Base-by-base conservation (phyloP, 2,888 invertebrate genomes). In the Sipha maydis region DNA sequence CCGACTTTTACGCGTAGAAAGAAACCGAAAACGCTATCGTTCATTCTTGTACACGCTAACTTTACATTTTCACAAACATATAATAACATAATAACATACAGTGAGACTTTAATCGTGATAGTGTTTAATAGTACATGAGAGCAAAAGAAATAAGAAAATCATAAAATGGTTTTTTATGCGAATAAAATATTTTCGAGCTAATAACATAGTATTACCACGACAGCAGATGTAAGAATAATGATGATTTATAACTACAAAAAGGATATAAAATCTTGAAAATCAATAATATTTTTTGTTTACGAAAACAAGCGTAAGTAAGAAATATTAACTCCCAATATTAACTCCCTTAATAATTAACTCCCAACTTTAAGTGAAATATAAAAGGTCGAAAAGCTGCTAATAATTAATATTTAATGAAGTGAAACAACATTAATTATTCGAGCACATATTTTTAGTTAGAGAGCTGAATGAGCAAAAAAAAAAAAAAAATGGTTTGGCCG, bases 31-130 rank as follows among this genome's bases (percentile, higher is more conserved):
- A 88, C 41, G 73, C 75, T 61, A 88, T 88, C 80, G 80, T 82
- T 88, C 86, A 80, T 75, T 14, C 41, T 21, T 25, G 54, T 54
- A 28, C 88, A 88, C 88, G 88, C 88, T 67, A 82, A 88, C 88
- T 88, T 79, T 82, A 75, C 75, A 88, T 88, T 88, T 73, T 41
- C n/a, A 41, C 61, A n/a, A 75, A 67, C 41, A 61, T 48, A 61
- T 56, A 41, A 82, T 75, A 82, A 75, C 75, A 61, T 56, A 41
- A 82, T 75, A 82, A 75, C 75, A 31, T 31, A 25, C 73, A 56
- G 38, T 3, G 28, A 80, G 38, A 79, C 86, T 80, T 86, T 73
- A 31, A 82, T 88, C 88, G 48, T 31, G 88, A 88, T 88, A 88
- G n/a, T 25, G 48, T 80, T 75, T 61, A 19, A 79, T 71, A 77